These are phyloP conservation scores for Brachionus plicatilis DNA, from an alignment of 1,140 invertebrate genomes.

Conservation along the genomic window DNA sequence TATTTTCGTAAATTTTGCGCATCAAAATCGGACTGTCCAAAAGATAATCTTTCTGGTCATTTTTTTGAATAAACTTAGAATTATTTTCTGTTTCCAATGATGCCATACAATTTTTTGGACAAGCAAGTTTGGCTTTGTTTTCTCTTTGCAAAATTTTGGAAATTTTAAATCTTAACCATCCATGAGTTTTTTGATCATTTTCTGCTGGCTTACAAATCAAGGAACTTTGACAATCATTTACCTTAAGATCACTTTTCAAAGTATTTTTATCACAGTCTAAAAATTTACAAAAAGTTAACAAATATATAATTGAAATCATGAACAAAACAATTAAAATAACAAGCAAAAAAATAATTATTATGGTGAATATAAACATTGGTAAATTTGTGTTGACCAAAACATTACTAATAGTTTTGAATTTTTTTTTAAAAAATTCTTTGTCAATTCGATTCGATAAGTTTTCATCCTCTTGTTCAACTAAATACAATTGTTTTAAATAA, in stretches of 20 bases:
- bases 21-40: constrained; percentile 30
- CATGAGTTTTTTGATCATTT: not conserved
- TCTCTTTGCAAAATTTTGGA: not conserved
- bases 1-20: not conserved
- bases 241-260: not conserved
- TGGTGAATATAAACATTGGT: not conserved
- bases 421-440: not conserved
- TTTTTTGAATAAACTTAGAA: constrained; percentile 16
- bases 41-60: constrained; percentile 17
- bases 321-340: constrained; percentile 3
- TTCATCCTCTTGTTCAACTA: not conserved
- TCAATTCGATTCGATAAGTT: not conserved
- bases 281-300: constrained; percentile 4
- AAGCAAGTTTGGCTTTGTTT: not conserved
- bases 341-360: constrained; percentile 5
- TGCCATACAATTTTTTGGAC: not conserved
- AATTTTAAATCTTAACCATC: constrained; percentile 9
- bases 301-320: constrained; percentile 11
- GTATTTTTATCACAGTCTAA: constrained; percentile 6
- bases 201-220: not conserved
- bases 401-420: not conserved
- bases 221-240: not conserved
- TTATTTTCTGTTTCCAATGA: constrained; percentile 6
- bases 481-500: not conserved
- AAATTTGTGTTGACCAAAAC: not conserved